Evolutionary conservation across 2,113 vertebrate genomes (phyloP).

Genomic region (Dendropsophus ebraccatus): DNA sequence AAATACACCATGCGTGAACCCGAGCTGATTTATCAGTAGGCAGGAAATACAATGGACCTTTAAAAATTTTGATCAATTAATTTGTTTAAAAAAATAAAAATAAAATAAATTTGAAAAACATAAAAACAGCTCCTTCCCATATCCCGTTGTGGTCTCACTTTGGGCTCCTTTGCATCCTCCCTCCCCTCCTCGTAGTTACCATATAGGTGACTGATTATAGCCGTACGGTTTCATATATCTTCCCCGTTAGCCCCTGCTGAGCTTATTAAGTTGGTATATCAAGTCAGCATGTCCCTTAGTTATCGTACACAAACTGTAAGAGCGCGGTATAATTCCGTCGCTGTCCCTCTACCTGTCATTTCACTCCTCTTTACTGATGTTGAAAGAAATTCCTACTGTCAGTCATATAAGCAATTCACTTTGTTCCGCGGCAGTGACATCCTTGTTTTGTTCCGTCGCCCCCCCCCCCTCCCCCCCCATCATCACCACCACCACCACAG

Average conservation of each 20-base stretch:
- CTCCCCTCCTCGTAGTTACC: slow-evolving; percentile 15
- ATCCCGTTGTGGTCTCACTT: not conserved
- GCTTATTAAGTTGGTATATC: slow-evolving; percentile 75
- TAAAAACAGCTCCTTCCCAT: no score
- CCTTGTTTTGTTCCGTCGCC: slow-evolving; percentile 78
- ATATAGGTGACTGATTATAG: slow-evolving; percentile 61
- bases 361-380: slow-evolving; percentile 90
- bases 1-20: no score
- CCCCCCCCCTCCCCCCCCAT: slow-evolving; percentile 66
- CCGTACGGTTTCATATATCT: slow-evolving; percentile 50
- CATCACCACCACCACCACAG: slow-evolving; percentile 62
- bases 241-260: slow-evolving; percentile 65
- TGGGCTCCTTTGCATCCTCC: not conserved
- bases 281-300: slow-evolving; percentile 73
- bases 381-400: slow-evolving; percentile 99
- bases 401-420: slow-evolving; percentile 96
- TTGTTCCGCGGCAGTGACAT: slow-evolving; percentile 96
- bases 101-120: not conserved
- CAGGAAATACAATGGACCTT: no score
- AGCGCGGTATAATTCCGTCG: slow-evolving; percentile 80
- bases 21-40: no score
- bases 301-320: slow-evolving; percentile 79
- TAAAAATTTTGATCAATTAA: no score
- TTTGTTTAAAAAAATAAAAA: not conserved
- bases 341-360: slow-evolving; percentile 91